These are phyloP conservation scores for Autographa gamma DNA, from an alignment of 2,888 invertebrate genomes.

Conservation along the genomic window DNA sequence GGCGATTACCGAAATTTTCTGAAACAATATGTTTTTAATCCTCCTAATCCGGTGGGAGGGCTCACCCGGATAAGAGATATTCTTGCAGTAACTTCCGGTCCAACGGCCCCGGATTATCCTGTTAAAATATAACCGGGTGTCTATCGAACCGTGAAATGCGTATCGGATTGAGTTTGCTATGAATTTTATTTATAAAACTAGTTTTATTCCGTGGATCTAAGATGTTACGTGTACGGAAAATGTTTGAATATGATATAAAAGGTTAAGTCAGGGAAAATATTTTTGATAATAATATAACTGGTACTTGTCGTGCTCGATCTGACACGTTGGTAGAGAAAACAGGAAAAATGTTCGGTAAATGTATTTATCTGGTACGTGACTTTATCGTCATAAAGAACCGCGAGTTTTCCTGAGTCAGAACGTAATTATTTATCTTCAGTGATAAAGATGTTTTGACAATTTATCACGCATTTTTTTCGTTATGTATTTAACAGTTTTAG, in stretches of 20 bases:
- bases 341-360: conserved; percentile 4
- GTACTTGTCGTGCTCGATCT: not conserved
- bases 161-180: conserved; percentile 49
- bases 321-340: not conserved
- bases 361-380: conserved; percentile 1
- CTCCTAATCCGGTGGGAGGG: conserved; percentile 19
- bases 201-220: conserved; percentile 19
- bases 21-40: conserved; percentile 45
- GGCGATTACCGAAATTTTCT: conserved; percentile 9
- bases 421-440: not conserved
- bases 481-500: no score
- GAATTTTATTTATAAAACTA: conserved; percentile 51
- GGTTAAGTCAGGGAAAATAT: not conserved
- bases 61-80: conserved; percentile 47
- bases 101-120: conserved; percentile 50
- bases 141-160: conserved; percentile 51
- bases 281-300: not conserved
- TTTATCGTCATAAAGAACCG: not conserved
- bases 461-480: no score
- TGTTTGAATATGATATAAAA: not conserved
- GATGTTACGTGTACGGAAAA: not conserved
- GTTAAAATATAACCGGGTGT: conserved; percentile 58
- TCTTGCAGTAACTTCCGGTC: conserved; percentile 47
- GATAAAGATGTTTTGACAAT: not conserved
- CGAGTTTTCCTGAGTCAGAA: not conserved